Evolutionary conservation across 2,113 vertebrate species (phyloP).

Genomic region (Oenanthe melanoleuca): DNA sequence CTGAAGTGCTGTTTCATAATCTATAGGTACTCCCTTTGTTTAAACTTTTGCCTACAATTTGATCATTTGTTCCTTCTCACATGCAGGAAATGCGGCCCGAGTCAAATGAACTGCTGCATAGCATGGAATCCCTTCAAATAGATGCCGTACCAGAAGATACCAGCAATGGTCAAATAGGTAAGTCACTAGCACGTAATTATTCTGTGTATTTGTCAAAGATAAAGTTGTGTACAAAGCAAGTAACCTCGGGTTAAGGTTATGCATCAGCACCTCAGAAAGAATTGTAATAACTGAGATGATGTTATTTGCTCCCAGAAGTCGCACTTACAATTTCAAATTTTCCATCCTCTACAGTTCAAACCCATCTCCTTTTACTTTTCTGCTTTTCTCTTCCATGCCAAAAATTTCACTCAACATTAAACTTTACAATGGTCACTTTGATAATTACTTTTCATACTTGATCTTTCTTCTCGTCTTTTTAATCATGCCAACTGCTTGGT

Average conservation of each 20-base stretch:
- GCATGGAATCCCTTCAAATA: conserved; percentile 81
- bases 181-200: not conserved
- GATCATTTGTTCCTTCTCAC: not conserved
- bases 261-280: not conserved
- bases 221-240: not conserved
- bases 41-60: not conserved
- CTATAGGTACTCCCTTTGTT: not conserved
- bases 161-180: conserved; percentile 73
- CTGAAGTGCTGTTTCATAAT: not conserved
- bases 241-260: not conserved
- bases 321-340: not conserved
- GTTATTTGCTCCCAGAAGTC: not conserved
- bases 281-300: not conserved
- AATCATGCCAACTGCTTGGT: not conserved
- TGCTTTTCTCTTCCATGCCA: not conserved
- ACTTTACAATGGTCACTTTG: not conserved
- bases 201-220: not conserved
- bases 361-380: not conserved
- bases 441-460: not conserved
- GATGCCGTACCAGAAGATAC: conserved; percentile 64
- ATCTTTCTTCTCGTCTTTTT: not conserved
- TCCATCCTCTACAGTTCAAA: not conserved
- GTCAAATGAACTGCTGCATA: conserved; percentile 76
- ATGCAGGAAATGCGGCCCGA: conserved; percentile 76
- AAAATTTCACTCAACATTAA: not conserved